phyloP scores from a whole-genome alignment of 2,888 invertebrate species.

The Philopedon plagiatum region DNA sequence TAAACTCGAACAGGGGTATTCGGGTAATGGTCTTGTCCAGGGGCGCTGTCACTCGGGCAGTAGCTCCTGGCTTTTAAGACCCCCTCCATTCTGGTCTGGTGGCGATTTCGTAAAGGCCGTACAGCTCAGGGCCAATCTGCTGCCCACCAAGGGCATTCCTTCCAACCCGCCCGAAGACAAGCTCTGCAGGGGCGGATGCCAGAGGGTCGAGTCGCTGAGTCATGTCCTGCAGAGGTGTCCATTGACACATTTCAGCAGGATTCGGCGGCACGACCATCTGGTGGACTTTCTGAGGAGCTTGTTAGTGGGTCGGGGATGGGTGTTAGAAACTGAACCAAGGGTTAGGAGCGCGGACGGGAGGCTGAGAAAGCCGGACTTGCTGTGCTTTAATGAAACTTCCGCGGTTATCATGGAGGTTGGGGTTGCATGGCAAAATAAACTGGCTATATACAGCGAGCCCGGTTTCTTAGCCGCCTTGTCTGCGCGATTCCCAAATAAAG shows the following conservation, averaged over 20 bases:
- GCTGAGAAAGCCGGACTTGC: not conserved
- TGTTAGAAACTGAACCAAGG: too few relatives aligned
- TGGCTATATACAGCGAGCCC: not conserved
- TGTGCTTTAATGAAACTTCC: not conserved
- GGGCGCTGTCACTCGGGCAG: too few relatives aligned
- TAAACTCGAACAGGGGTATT: too few relatives aligned
- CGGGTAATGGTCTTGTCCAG: too few relatives aligned
- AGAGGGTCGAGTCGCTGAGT: conserved; percentile 12
- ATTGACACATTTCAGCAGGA: not conserved
- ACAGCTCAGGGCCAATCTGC: not conserved
- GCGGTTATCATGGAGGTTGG: not conserved
- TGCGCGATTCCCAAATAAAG: not conserved
- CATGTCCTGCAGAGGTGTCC: conserved; percentile 33
- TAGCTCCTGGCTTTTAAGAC: not conserved
- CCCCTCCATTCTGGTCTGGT: not conserved
- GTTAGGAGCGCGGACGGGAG: not conserved
- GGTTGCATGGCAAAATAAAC: not conserved
- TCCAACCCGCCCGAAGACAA: conserved; percentile 55
- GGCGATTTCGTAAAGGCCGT: not conserved
- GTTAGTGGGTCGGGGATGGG: too few relatives aligned
- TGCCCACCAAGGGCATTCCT: conserved; percentile 51
- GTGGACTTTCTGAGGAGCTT: not conserved
- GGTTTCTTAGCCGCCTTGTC: not conserved
- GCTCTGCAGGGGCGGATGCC: conserved; percentile 53
- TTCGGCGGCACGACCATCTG: conserved; percentile 4